phyloP scores from a whole-genome alignment of 2,888 invertebrate species.

The Oscheius sp. region DNA sequence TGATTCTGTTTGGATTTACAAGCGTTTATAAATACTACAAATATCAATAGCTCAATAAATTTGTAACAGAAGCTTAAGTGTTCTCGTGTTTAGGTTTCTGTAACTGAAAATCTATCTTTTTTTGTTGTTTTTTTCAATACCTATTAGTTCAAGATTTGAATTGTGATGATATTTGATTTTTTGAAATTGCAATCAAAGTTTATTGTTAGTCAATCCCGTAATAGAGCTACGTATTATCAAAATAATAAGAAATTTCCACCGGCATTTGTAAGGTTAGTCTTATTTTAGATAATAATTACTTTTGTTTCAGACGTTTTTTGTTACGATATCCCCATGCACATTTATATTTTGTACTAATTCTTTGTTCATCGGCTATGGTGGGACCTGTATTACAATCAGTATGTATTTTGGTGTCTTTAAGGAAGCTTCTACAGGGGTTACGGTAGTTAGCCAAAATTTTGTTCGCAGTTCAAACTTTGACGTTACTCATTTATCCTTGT shows the following conservation, averaged over 20 bases:
- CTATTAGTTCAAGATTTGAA: not conserved
- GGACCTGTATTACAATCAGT: slow-evolving; percentile 50
- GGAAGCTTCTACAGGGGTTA: too few relatives aligned
- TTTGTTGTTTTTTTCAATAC: not conserved
- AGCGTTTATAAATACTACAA: slow-evolving; percentile 8
- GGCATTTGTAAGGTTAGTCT: slow-evolving; percentile 46
- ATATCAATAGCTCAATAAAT: not conserved
- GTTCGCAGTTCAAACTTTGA: too few relatives aligned
- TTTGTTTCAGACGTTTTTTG: slow-evolving; percentile 43
- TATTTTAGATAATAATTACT: not conserved
- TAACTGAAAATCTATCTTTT: not conserved
- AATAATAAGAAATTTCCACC: slow-evolving; percentile 43
- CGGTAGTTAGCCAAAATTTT: too few relatives aligned
- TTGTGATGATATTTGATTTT: not conserved
- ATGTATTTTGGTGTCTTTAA: too few relatives aligned
- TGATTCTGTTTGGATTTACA: slow-evolving; percentile 67
- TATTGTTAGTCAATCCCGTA: slow-evolving; percentile 10
- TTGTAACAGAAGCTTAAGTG: not conserved
- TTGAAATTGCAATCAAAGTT: slow-evolving; percentile 1
- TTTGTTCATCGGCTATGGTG: slow-evolving; percentile 53
- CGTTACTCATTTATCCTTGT: not conserved
- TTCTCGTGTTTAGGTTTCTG: not conserved
- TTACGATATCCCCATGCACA: slow-evolving; percentile 54
- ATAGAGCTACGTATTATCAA: slow-evolving; percentile 53
- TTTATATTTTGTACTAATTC: slow-evolving; percentile 45